These are phyloP conservation scores for Anser brachyrhynchus DNA, from an alignment of 2,113 vertebrate genomes.

Conservation along the genomic window DNA sequence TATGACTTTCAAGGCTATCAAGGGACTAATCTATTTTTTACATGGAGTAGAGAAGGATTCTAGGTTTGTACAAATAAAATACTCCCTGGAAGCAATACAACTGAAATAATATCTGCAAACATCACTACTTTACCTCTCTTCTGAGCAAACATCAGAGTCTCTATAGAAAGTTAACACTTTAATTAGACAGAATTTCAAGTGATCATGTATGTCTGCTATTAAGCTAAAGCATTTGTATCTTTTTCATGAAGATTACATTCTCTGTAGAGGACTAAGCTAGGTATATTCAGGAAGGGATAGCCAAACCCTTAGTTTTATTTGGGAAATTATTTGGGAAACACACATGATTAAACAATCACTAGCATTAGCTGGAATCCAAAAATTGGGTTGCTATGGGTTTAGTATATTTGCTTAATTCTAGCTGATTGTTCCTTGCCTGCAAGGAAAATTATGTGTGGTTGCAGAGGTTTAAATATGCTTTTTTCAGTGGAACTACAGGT, in stretches of 20 bases:
- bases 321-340: constrained; percentile 58
- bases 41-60: constrained; percentile 63
- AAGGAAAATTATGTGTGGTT: constrained; percentile 63
- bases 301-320: constrained; percentile 49
- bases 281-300: constrained; percentile 40
- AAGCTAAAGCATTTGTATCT: constrained; percentile 35
- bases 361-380: constrained; percentile 63
- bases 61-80: constrained; percentile 73
- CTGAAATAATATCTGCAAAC: constrained; percentile 60
- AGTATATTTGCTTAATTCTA: constrained; percentile 60
- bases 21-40: constrained; percentile 76
- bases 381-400: constrained; percentile 27
- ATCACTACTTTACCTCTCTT: constrained; percentile 53
- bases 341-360: constrained; percentile 61
- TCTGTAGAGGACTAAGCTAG: background rate
- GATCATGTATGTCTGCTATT: constrained; percentile 6
- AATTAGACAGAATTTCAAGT: constrained; percentile 63
- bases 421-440: constrained; percentile 63
- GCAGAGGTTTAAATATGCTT: constrained; percentile 46
- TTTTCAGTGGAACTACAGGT: constrained; percentile 54
- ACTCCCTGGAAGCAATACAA: constrained; percentile 58
- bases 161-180: constrained; percentile 69
- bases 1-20: constrained; percentile 72
- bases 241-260: constrained; percentile 12
- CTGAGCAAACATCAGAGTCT: constrained; percentile 63